Conservation (phyloP, 1,140 invertebrate genomes). For the Nephila pilipes region DNA sequence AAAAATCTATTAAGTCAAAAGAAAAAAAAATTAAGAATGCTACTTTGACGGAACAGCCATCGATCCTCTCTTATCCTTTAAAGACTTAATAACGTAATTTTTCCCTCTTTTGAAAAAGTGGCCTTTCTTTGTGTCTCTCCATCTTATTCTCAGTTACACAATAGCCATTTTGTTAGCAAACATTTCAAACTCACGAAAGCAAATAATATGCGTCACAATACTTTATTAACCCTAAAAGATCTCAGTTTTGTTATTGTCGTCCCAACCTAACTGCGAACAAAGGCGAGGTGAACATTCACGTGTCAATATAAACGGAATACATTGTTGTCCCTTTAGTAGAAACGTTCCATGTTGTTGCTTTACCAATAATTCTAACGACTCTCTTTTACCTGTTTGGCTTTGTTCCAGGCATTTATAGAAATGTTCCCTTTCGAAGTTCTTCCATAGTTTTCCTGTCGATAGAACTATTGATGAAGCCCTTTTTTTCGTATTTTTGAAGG, state of each 20-base stretch:
- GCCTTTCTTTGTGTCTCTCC: neutral
- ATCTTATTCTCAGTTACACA: neutral
- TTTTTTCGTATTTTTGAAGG: slow-evolving; percentile 6
- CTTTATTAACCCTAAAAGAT: slow-evolving; percentile 14
- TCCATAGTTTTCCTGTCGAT: slow-evolving; percentile 1
- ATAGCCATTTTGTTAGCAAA: slow-evolving; percentile 11
- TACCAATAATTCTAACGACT: slow-evolving; percentile 35
- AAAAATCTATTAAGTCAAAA: no score
- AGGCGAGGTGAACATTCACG: slow-evolving; percentile 14
- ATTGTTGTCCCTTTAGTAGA: slow-evolving; percentile 31
- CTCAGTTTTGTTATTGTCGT: slow-evolving; percentile 5
- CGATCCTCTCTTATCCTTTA: neutral
- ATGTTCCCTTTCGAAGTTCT: neutral
- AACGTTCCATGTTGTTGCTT: slow-evolving; percentile 17
- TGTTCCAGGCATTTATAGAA: slow-evolving; percentile 20
- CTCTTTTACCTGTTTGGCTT: slow-evolving; percentile 23
- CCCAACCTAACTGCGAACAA: neutral
- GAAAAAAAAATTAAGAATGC: neutral
- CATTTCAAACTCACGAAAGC: slow-evolving; percentile 1
- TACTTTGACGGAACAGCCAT: neutral
- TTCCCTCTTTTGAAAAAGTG: neutral
- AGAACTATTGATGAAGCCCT: neutral
- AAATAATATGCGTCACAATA: slow-evolving; percentile 1
- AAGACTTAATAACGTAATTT: neutral
- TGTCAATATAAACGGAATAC: slow-evolving; percentile 28